phyloP scores from a whole-genome alignment of 2,797 vertebrate species.

The Trichosurus vulpecula region DNA sequence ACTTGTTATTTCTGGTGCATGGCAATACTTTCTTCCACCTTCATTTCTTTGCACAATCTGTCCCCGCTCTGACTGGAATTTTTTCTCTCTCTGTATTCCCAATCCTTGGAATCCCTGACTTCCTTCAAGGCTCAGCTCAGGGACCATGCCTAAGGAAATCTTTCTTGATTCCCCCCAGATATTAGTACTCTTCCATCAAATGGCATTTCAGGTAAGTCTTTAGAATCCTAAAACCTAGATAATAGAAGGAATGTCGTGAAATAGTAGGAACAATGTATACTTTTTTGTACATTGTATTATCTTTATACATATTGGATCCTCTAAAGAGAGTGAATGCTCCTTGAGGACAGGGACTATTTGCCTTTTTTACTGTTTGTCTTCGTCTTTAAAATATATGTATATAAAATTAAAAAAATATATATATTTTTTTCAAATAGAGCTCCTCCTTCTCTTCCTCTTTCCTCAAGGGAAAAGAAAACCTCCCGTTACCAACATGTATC shows the following conservation, averaged over 20 bases:
- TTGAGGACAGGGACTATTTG: background rate
- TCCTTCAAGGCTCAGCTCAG: background rate
- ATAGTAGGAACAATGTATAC: constrained; percentile 47
- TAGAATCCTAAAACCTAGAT: constrained; percentile 32
- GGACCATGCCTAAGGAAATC: background rate
- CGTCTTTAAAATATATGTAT: no score
- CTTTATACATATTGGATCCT: background rate
- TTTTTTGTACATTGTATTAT: constrained; percentile 7
- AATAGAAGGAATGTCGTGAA: constrained; percentile 22
- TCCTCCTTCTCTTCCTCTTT: background rate
- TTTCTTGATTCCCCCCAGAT: background rate
- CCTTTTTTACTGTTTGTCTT: background rate
- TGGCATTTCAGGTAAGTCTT: constrained; percentile 53
- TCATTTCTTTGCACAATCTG: background rate
- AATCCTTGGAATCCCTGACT: background rate
- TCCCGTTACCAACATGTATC: background rate
- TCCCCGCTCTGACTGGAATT: background rate
- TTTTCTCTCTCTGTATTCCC: background rate
- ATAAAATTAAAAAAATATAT: background rate
- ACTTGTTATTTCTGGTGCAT: background rate
- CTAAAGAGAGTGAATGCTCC: background rate
- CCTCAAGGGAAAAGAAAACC: background rate
- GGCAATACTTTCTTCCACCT: background rate
- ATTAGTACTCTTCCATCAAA: constrained; percentile 15
- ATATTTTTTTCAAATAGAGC: background rate